These are phyloP conservation scores for Hafferia zeledoni DNA, from an alignment of 2,797 vertebrate genomes.

Conservation along the genomic window DNA sequence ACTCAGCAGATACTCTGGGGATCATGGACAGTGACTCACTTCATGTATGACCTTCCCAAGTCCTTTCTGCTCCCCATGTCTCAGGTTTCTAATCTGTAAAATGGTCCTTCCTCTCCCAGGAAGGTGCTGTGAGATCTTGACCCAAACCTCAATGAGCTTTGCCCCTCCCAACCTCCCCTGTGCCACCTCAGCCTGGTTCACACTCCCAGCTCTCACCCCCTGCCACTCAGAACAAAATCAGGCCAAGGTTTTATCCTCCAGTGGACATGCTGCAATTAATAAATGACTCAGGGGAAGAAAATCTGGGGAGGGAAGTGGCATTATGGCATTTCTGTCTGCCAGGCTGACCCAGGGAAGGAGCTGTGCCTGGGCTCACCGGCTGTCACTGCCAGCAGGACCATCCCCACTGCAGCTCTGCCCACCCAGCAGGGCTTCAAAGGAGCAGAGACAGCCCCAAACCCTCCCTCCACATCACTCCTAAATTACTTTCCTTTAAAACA, in stretches of 20 bases:
- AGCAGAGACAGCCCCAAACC: background rate
- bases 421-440: background rate
- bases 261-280: constrained; percentile 66
- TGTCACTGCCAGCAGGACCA: constrained; percentile 37
- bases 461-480: background rate
- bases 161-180: background rate
- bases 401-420: background rate
- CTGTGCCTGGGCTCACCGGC: background rate
- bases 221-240: background rate
- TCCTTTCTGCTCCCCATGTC: fast-evolving
- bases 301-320: background rate
- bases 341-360: constrained; percentile 50
- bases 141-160: fast-evolving
- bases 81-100: background rate
- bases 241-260: background rate
- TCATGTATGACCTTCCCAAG: fast-evolving
- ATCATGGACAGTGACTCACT: background rate
- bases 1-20: background rate
- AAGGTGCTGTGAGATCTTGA: fast-evolving
- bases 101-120: background rate
- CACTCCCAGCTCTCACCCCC: background rate
- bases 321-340: constrained; percentile 41
- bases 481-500: background rate
- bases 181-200: background rate
- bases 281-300: constrained; percentile 36